These are phyloP conservation scores for Cynodonichthys magdalenae DNA, from an alignment of 2,797 vertebrate species.

Conservation along the genomic window DNA sequence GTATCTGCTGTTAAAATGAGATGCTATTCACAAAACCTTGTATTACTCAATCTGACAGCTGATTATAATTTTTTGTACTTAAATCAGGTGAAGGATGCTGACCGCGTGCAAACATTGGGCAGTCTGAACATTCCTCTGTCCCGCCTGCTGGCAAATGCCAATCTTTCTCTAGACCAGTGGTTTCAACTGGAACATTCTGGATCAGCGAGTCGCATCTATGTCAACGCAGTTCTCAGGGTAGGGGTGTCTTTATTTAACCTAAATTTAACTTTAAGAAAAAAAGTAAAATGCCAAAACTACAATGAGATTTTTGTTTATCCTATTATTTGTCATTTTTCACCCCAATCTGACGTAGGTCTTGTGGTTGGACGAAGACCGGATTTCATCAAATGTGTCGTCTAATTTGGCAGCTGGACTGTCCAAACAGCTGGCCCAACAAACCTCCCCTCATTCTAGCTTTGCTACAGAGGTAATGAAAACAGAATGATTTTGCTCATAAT, in stretches of 20 bases:
- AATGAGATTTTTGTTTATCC: not conserved
- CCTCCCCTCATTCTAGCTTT: constrained; percentile 83
- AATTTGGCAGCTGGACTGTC: constrained; percentile 62
- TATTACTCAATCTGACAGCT: not conserved
- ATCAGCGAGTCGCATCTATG: constrained; percentile 86
- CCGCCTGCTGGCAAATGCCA: constrained; percentile 80
- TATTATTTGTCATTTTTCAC: not conserved
- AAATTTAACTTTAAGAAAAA: not conserved
- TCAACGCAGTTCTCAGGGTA: constrained; percentile 90
- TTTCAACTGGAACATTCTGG: constrained; percentile 88
- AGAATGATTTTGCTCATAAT: not conserved
- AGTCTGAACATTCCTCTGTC: constrained; percentile 85
- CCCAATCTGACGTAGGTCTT: constrained; percentile 77
- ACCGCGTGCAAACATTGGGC: constrained; percentile 85
- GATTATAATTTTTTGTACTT: constrained; percentile 4
- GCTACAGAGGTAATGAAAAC: constrained; percentile 84
- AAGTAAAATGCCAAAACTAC: not conserved
- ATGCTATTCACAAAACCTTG: not conserved
- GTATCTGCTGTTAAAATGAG: constrained; percentile 58
- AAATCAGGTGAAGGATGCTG: constrained; percentile 89
- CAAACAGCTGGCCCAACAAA: constrained; percentile 76
- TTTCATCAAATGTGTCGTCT: constrained; percentile 63
- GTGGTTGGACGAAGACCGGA: constrained; percentile 82
- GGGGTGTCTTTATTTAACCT: not conserved
- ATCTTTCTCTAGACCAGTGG: constrained; percentile 88